Conservation (phyloP, 2,113 vertebrate genomes). For the Nipponia nippon region DNA sequence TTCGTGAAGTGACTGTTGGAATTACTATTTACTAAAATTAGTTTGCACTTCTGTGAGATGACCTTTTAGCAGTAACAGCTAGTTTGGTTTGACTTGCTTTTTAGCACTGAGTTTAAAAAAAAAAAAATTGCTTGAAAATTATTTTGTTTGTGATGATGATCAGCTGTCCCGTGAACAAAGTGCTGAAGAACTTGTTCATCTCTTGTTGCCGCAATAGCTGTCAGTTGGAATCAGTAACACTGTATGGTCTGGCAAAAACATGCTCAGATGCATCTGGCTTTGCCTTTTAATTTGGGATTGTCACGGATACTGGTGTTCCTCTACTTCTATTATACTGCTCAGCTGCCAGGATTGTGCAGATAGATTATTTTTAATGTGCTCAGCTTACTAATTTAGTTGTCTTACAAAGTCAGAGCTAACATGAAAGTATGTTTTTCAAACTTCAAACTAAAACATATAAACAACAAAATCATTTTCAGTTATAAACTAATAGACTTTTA, state of each 20-base stretch:
- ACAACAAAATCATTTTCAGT: background rate
- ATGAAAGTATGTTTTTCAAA: background rate
- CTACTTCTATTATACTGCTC: background rate
- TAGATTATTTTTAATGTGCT: background rate
- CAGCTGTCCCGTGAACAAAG: background rate
- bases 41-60: background rate
- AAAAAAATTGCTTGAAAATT: background rate
- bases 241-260: background rate
- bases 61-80: background rate
- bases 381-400: background rate
- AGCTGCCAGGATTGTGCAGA: background rate
- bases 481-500: background rate
- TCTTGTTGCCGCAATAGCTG: background rate
- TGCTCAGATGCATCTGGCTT: background rate
- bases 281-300: background rate
- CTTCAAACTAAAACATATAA: background rate
- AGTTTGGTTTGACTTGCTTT: background rate
- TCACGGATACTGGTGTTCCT: background rate
- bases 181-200: background rate
- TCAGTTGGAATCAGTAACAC: background rate
- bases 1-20: background rate
- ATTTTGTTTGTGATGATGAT: background rate
- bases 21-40: background rate
- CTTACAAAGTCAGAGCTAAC: background rate
- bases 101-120: background rate